Evolutionary conservation across 2,888 invertebrate species (phyloP).

Genomic region (Nasonovia ribisnigri): DNA sequence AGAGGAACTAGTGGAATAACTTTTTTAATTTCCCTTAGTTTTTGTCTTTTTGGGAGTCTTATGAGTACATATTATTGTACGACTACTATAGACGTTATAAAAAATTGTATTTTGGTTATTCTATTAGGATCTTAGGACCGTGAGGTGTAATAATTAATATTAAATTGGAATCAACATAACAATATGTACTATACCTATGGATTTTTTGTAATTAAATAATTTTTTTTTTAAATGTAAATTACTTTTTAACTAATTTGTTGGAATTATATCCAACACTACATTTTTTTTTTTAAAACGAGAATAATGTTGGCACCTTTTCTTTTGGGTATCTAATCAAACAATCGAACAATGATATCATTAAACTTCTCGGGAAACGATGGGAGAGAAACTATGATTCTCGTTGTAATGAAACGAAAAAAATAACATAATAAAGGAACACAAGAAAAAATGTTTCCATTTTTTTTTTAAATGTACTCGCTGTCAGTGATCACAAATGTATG

Average conservation of each 20-base stretch:
- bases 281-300: not conserved
- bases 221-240: not conserved
- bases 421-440: not conserved
- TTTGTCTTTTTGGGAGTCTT: not conserved
- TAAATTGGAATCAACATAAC: not conserved
- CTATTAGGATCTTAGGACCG: not conserved
- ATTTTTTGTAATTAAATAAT: not conserved
- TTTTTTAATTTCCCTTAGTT: not conserved
- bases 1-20: not conserved
- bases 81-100: not conserved
- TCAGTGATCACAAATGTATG: not conserved
- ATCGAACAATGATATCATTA: constrained; percentile 27
- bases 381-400: not conserved
- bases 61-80: not conserved
- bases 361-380: constrained; percentile 12
- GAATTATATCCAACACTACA: not conserved
- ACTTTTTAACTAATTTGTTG: not conserved
- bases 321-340: not conserved
- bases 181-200: not conserved
- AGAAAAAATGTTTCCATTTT: constrained; percentile 20
- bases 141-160: not conserved
- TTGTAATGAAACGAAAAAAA: not conserved
- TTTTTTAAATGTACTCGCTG: not conserved
- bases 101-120: not conserved
- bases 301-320: not conserved